phyloP scores from a whole-genome alignment of 2,113 vertebrate genomes.

The Apaloderma vittatum region DNA sequence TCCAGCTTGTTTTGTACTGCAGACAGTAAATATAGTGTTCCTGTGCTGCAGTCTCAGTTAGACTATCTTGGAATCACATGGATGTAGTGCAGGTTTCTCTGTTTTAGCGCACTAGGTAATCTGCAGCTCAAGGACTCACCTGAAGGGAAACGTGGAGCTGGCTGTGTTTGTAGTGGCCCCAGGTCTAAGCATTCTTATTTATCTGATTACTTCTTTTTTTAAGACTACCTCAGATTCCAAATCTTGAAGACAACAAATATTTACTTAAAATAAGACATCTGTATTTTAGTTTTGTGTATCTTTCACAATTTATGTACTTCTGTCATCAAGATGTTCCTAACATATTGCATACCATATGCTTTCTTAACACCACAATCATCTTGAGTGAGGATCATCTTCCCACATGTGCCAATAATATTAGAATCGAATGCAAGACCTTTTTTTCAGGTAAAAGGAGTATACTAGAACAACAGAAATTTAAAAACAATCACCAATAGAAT shows the following conservation, averaged over 20 bases:
- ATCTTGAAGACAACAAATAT: background rate
- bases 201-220: background rate
- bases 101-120: background rate
- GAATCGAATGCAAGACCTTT: background rate
- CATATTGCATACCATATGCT: conserved; percentile 42
- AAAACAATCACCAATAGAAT: background rate
- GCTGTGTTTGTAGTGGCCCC: background rate
- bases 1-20: background rate
- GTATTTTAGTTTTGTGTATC: background rate
- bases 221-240: background rate
- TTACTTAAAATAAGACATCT: background rate
- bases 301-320: conserved; percentile 5
- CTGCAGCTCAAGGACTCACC: background rate
- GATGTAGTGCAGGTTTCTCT: background rate
- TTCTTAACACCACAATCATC: background rate
- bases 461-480: background rate
- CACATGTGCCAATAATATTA: background rate
- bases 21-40: background rate
- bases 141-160: background rate
- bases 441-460: background rate
- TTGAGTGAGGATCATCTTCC: background rate
- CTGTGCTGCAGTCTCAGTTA: background rate
- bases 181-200: background rate
- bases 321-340: conserved; percentile 8
- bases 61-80: fast-evolving